Evolutionary conservation across 2,888 invertebrate genomes (phyloP).

Genomic region (Lasiommata megera): DNA sequence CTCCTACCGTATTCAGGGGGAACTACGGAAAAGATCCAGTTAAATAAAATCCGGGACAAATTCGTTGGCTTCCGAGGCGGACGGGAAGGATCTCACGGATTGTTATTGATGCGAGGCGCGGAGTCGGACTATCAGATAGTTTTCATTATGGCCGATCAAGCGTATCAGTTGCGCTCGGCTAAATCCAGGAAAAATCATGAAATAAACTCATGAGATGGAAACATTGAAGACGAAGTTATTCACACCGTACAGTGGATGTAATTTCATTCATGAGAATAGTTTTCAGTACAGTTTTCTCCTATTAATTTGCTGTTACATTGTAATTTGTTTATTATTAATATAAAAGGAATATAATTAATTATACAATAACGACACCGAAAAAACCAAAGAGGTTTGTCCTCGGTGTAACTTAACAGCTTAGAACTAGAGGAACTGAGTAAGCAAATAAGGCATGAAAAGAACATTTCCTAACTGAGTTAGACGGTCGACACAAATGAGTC

Average conservation of each 20-base stretch:
- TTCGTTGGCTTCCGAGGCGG: constrained; percentile 54
- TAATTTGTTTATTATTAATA: no score
- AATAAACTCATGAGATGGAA: constrained; percentile 42
- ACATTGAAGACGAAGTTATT: constrained; percentile 16
- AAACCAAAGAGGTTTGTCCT: no score
- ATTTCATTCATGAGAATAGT: constrained; percentile 11
- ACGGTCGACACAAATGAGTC: no score
- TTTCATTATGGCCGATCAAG: constrained; percentile 69
- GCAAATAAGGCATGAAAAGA: no score
- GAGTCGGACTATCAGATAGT: constrained; percentile 53
- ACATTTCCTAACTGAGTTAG: no score
- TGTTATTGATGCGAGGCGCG: constrained; percentile 60
- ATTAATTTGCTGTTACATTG: not conserved
- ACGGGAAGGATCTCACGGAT: constrained; percentile 58
- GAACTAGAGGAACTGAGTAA: no score
- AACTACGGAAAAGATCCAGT: constrained; percentile 44
- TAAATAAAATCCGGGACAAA: constrained; percentile 62
- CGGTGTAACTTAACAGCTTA: no score
- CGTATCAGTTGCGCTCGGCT: constrained; percentile 54
- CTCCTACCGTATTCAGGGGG: constrained; percentile 19
- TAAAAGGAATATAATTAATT: no score
- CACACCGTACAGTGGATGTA: constrained; percentile 1
- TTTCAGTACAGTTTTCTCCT: constrained; percentile 1
- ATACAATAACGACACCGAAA: no score
- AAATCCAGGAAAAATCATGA: constrained; percentile 57